phyloP scores from a whole-genome alignment of 2,113 vertebrate genomes.

The Spilogale gracilis region DNA sequence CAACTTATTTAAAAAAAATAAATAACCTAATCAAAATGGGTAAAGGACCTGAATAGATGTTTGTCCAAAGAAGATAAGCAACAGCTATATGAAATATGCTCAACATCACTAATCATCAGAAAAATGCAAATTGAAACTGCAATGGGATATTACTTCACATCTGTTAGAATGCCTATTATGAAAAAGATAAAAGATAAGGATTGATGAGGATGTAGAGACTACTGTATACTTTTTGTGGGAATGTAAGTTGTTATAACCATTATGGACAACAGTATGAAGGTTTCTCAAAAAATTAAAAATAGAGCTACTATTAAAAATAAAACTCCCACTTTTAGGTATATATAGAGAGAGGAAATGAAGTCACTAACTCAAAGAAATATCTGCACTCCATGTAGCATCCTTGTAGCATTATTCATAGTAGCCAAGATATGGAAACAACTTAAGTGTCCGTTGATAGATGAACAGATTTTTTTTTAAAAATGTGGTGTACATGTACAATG shows the following conservation, averaged over 20 bases:
- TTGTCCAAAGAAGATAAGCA: background rate
- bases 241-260: background rate
- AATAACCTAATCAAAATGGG: background rate
- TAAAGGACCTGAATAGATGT: background rate
- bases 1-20: background rate
- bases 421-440: background rate
- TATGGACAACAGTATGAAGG: background rate
- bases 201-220: background rate
- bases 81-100: background rate
- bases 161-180: background rate
- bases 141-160: background rate
- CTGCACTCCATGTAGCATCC: background rate
- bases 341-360: background rate
- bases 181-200: background rate
- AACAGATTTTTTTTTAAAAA: background rate
- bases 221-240: background rate
- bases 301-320: background rate
- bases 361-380: background rate
- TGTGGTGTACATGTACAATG: background rate
- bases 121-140: background rate
- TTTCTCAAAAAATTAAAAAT: background rate
- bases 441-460: background rate
- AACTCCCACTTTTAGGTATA: background rate
- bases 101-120: background rate
- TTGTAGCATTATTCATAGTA: background rate